Evolutionary conservation across 2,888 invertebrate species (phyloP), one percentile per base, ranked within the genome.

Genomic region (Meteorus cinctellus): DNA sequence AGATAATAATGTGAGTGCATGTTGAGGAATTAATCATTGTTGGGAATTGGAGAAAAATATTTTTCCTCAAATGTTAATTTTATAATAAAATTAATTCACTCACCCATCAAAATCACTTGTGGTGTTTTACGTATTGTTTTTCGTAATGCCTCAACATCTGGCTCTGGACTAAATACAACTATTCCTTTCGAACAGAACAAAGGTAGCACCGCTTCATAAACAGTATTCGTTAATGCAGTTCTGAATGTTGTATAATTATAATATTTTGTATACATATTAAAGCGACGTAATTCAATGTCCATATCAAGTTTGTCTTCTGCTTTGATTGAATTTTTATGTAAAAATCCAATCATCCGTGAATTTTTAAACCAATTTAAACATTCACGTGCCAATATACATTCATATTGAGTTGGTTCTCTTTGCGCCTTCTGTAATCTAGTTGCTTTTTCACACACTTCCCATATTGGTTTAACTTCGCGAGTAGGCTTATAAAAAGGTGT

Each of bases 281-380:
- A 91, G 82, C 93, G 94, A 79, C 92, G 92, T 59, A 96, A 90
- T 19, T 91, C 85, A 6, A 94, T 93, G 80, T 91, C 92, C 29
- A 95, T 90, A 31, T 94, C 93, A 75, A 93, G 94, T 81, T 92
- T 89, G 0, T 94, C 93, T 76, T 94, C 93, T 82, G 91, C 90
- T n/a, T 88, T 90, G 59, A 95, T 94, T 0, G 95, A 92, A 90
- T 96, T 96, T 69, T 92, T 83, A 86, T 96, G 96, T 77, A 94
- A 91, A 84, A 96, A 92, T 24, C 92, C 93, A 77, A 96, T 90
- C 91, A 96, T 92, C 83, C 92, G 92, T 0, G 96, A 95, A 70
- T 92, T 92, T 70, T 93, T 91, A 82, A 96, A 93, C 93, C 94
- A 93, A 83, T 94, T 91, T 1, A 92, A 90, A 76, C 94, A 92